A percentile compares a stretch with the other conserved stretches of the same genome.
Conservation (phyloP, 2,797 vertebrate species). For the Myotis planiceps region DNA sequence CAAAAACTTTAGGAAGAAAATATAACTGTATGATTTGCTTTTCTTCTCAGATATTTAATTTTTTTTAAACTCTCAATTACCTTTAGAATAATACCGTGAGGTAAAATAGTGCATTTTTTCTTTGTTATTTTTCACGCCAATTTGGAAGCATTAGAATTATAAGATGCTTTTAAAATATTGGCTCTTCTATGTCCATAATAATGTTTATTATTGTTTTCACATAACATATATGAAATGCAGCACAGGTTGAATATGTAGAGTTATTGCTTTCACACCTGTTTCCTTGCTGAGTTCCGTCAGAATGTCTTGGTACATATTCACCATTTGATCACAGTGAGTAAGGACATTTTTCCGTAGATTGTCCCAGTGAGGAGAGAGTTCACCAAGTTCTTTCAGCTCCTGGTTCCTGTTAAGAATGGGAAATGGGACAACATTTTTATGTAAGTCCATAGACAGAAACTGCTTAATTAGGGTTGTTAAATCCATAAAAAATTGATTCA, state of each 20-base stretch:
- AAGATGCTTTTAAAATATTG: neutral
- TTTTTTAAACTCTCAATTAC: neutral
- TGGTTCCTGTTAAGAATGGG: constrained; percentile 90
- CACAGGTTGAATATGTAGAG: neutral
- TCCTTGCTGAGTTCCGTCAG: constrained; percentile 94
- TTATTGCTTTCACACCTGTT: constrained; percentile 86
- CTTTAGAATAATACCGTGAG: neutral
- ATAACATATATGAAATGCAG: neutral
- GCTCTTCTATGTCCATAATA: neutral
- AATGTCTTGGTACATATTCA: constrained; percentile 94
- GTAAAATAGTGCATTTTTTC: neutral
- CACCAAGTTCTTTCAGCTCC: constrained; percentile 95
- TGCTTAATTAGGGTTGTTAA: neutral
- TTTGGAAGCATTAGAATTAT: constrained; percentile 3
- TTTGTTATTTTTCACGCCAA: neutral
- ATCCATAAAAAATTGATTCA: neutral
- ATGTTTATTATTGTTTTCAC: neutral
- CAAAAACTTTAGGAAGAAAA: constrained; percentile 11
- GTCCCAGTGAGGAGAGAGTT: constrained; percentile 98
- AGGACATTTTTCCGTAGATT: constrained; percentile 96
- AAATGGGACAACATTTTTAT: constrained; percentile 31
- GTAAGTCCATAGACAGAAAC: neutral
- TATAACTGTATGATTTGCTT: neutral
- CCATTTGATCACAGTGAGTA: constrained; percentile 93
- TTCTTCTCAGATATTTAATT: neutral